Evolutionary conservation across 2,113 vertebrate species (phyloP), one percentile per base, ranked within the genome.

Genomic region (Pogonocichla stellata): DNA sequence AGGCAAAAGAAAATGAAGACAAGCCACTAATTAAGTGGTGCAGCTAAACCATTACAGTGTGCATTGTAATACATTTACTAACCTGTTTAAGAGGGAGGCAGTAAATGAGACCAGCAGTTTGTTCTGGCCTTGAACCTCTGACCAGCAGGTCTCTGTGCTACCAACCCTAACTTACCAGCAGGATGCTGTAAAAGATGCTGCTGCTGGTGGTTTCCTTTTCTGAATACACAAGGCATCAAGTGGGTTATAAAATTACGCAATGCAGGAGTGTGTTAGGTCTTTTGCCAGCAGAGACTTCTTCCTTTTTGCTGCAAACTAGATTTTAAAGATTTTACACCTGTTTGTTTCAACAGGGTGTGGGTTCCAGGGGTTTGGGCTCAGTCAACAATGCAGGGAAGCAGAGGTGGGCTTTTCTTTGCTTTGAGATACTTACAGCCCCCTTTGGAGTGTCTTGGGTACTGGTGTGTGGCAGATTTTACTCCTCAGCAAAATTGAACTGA

Each of bases 51-150:
- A 48, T 48, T 48, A 48, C 47, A 48, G 6, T 24, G 4, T 48
- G 36, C 16, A 43, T 31, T 0, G 0, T 22, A 14, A 10, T 26
- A 19, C 12, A 4, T 33, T 33, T 36, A 14, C 8, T 38, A 18
- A 50, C 19, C 23, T 4, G 0, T 22, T 26, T 7, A 16, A 45
- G 28, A 40, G 22, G 6, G 64, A 81, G n/a, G 40, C 8, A 33
- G 34, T 58, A 54, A 73, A 62, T 6, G 38, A 50, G 25, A 81
- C 17, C 28, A 31, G 36, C 40, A 50, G 3, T 13, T 33, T 1
- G 2, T 43, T 14, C 45, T 65, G 24, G 42, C 36, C 62, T 36
- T 43, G 64, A 43, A 33, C 4, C 24, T 7, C n/a, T 65, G 58
- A 47, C 23, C 31, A 80, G 36, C n/a, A 61, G 53, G 12, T 83